Percentiles rank a stretch among this genome's conserved stretches.
phyloP scores from a whole-genome alignment of 2,113 vertebrate genomes.

The Xiphias gladius region DNA sequence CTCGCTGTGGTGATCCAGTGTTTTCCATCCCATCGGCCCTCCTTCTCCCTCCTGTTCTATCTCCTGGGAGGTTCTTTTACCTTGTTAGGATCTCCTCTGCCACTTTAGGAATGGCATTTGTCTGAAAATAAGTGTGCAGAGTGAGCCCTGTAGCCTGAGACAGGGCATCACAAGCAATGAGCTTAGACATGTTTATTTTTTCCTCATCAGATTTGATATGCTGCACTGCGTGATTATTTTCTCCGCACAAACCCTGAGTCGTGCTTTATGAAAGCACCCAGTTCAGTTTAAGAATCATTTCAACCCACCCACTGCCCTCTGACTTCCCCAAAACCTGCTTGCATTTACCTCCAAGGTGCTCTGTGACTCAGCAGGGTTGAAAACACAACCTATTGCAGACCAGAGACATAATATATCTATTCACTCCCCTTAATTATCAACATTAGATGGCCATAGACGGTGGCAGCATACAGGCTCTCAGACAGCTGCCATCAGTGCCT shows the following conservation, averaged over 20 bases:
- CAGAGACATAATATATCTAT: conserved; percentile 53
- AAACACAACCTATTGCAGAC: conserved; percentile 27
- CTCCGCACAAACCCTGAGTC: background rate
- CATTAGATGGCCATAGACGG: conserved; percentile 56
- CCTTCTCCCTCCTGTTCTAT: conserved; percentile 24
- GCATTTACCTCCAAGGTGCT: conserved; percentile 42
- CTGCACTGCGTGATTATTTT: conserved; percentile 24
- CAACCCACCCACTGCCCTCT: background rate
- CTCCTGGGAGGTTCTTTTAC: conserved; percentile 54
- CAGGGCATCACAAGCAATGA: conserved; percentile 33
- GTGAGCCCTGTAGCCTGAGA: background rate
- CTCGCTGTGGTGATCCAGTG: conserved; percentile 54
- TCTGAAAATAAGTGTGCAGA: conserved; percentile 25
- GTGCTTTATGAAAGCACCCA: conserved; percentile 22
- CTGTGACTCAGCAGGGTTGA: conserved; percentile 30
- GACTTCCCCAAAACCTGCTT: conserved; percentile 22
- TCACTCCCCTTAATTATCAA: conserved; percentile 67
- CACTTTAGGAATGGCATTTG: conserved; percentile 28
- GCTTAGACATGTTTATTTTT: conserved; percentile 38
- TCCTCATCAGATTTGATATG: conserved; percentile 44
- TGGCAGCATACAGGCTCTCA: conserved; percentile 32
- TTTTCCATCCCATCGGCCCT: conserved; percentile 36
- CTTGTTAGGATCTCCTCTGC: conserved; percentile 45
- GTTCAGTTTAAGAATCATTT: conserved; percentile 33
- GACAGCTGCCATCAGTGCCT: conserved; percentile 34